phyloP scores from a whole-genome alignment of 2,888 invertebrate genomes.

The Synanthedon vespiformis region DNA sequence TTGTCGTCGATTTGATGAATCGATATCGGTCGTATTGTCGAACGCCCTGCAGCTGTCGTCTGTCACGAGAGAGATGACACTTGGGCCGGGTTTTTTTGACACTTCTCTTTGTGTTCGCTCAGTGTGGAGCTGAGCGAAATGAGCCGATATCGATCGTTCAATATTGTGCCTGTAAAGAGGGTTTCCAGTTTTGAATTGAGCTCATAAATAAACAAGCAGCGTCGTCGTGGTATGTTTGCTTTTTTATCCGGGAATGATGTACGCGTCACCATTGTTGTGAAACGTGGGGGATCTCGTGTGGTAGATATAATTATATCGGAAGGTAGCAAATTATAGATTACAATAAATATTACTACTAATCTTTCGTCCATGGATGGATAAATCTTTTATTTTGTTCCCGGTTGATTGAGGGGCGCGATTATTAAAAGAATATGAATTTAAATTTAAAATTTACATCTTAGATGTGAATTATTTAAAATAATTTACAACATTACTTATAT shows the following conservation, averaged over 20 bases:
- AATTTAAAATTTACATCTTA: too few relatives aligned
- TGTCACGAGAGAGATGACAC: conserved; percentile 61
- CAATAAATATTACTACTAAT: background rate
- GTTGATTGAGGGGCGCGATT: too few relatives aligned
- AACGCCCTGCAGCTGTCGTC: conserved; percentile 59
- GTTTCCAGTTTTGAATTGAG: conserved; percentile 46
- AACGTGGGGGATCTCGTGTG: conserved; percentile 45
- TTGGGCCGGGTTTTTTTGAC: conserved; percentile 54
- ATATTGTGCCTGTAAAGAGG: conserved; percentile 51
- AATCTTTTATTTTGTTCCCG: background rate
- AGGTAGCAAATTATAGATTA: background rate
- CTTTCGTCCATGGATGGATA: background rate
- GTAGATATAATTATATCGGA: background rate
- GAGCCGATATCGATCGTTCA: conserved; percentile 65
- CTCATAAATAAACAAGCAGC: conserved; percentile 67
- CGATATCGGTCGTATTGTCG: conserved; percentile 51
- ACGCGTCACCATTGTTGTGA: conserved; percentile 47
- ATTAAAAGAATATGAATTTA: too few relatives aligned
- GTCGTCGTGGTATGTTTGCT: conserved; percentile 49
- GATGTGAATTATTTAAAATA: too few relatives aligned
- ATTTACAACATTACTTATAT: too few relatives aligned
- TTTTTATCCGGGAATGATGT: conserved; percentile 44
- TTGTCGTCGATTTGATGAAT: conserved; percentile 57
- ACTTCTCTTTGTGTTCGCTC: conserved; percentile 47
- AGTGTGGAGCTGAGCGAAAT: conserved; percentile 48